These are phyloP conservation scores for Lutraria rhynchaena DNA, from an alignment of 1,140 invertebrate genomes.

Conservation along the genomic window DNA sequence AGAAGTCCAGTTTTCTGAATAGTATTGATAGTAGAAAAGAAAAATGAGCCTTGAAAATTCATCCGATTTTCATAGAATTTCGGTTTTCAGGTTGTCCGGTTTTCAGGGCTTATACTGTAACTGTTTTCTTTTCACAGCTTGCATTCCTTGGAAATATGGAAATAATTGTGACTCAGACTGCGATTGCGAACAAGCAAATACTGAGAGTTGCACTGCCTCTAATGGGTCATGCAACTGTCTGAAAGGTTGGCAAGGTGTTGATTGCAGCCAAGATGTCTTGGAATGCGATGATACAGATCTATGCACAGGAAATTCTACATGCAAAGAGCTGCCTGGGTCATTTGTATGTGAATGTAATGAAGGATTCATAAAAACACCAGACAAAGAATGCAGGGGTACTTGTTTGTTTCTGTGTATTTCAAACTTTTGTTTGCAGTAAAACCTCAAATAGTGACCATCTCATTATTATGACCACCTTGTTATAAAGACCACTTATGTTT, in stretches of 20 bases:
- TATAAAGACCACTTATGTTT: too few species aligned
- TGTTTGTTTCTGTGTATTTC: too few species aligned
- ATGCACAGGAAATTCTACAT: background rate
- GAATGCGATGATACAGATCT: conserved; percentile 11
- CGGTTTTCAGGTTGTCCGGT: too few species aligned
- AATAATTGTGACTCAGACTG: background rate
- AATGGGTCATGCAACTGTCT: background rate
- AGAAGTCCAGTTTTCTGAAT: background rate
- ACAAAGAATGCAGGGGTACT: conserved; percentile 9
- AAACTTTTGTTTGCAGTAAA: too few species aligned
- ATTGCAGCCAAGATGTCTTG: background rate
- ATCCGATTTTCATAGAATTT: background rate
- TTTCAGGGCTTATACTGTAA: too few species aligned
- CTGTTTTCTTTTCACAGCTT: background rate
- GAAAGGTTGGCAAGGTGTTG: background rate
- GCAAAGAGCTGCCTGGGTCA: background rate
- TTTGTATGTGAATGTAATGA: conserved; percentile 22
- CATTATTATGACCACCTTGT: too few species aligned
- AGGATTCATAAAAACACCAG: background rate
- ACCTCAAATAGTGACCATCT: too few species aligned
- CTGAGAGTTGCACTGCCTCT: background rate
- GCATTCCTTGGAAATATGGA: background rate
- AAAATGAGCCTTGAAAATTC: background rate
- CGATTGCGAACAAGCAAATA: background rate
- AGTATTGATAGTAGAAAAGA: background rate